Base-by-base conservation (phyloP, 2,888 invertebrate species). In the Acanthosoma haemorrhoidale region DNA sequence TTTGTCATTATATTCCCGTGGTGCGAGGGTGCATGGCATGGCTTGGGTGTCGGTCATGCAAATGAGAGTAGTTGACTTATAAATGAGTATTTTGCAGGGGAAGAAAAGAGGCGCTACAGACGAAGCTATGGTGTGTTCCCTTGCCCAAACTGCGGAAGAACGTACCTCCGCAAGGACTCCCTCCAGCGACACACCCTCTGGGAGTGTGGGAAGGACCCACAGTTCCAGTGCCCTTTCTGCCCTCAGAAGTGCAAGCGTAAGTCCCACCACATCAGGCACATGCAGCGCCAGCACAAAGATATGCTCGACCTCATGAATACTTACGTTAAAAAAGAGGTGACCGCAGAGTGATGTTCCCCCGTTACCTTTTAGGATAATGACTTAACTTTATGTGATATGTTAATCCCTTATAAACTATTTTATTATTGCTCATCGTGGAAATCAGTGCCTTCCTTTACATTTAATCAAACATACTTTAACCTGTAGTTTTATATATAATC, bases 231-330 rank as follows among this genome's bases (percentile, higher is more conserved):
- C 70, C 81, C 82, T 0, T 81, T 80, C 73, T 82, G 83, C 74
- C 80, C 81, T 8, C 81, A 81, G 67, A 78, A 80, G 21, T 81
- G 80, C 75, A 81, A 82, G 59, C 77, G 81, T 38, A 81, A 81
- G 72, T 79, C 80, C 5, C 82, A 84, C 76, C 84, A 83, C 78
- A 76, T 84, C 34, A 77, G 84, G 43, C 84, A 85, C 76, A 83
- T 85, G 29, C 79, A 81, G 51, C 79, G 84, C 4, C 83, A 83
- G 74, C 85, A 85, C 74, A 79, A 80, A 68, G 84, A 84, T 70
- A 81, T 82, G 77, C 79, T 83, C 68, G 73, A 73, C 25, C 67
- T 73, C 5, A 72, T 73, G 68, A 68, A 41, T 51, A 51, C 34
- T 11, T 39, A 67, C 34, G 57, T 67, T 13, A 67, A 67, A 18